Conservation (phyloP, 2,888 invertebrate species). For the Acrobeloides nanus region DNA sequence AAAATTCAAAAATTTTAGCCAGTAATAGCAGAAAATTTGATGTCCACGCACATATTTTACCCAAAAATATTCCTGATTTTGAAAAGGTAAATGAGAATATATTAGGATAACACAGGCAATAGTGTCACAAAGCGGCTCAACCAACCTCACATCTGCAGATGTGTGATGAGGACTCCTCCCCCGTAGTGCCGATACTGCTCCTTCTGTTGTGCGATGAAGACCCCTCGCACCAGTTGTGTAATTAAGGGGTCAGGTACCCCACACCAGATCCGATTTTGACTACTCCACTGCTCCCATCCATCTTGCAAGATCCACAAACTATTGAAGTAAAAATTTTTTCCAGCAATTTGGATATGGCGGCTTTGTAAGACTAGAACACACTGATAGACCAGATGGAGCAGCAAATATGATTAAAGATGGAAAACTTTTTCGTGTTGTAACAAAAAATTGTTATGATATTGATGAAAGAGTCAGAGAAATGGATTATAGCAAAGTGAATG, state of each 20-base stretch:
- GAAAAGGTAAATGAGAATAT: conserved; percentile 55
- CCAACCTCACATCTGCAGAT: no score
- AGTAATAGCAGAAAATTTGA: conserved; percentile 56
- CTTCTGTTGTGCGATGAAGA: no score
- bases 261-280: no score
- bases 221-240: no score
- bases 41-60: conserved; percentile 60
- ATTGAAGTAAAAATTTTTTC: conserved; percentile 6
- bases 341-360: conserved; percentile 61
- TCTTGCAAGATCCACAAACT: background rate
- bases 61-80: conserved; percentile 59
- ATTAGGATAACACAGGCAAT: background rate
- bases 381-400: conserved; percentile 36
- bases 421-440: conserved; percentile 59
- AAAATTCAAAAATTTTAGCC: conserved; percentile 10
- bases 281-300: no score
- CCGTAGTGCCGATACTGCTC: no score
- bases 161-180: no score
- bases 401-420: conserved; percentile 59
- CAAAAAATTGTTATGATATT: conserved; percentile 60
- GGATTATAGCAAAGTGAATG: conserved; percentile 58
- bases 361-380: conserved; percentile 57
- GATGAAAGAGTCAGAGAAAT: conserved; percentile 59
- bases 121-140: background rate
- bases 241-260: no score